Evolutionary conservation across 2,888 invertebrate genomes (phyloP), one percentile per base, ranked within the genome.

Genomic region (Panopea generosa): DNA sequence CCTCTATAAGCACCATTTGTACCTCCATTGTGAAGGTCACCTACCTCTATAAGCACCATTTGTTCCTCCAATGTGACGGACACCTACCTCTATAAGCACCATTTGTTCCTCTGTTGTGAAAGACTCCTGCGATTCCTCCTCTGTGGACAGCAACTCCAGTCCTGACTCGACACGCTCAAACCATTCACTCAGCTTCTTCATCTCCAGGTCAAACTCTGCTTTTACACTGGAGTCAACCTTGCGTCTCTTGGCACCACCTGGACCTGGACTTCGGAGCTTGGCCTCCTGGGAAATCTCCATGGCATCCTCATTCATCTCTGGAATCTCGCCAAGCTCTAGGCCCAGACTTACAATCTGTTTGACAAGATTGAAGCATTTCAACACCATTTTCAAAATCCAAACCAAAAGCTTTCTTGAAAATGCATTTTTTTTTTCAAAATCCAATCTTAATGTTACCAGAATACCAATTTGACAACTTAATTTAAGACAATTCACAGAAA

Each of bases 71-170:
- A n/a, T n/a, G n/a, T n/a, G n/a, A n/a, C n/a, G n/a, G n/a, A n/a
- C n/a, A n/a, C n/a, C n/a, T 69, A 91, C 91, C 89, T 91, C 87
- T 27, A 92, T 82, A 0, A 92, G 83, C 22, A 92, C 92, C 22
- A 89, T 59, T 78, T 92, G 94, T 80, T 94, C 94, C 76, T 94
- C 94, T 11, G 94, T 92, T 7, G 94, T 93, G 70, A 94, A 93
- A 72, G 94, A 94, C 56, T 94, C 94, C 57, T 94, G 81, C 93
- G 94, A 71, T 2, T 72, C 71, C 18, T 87, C 83, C 57, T 90
- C 90, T 1, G 85, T 83, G 9, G 88, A 87, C 22, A 91, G 84
- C 38, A 92, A 82, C 56, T 90, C 90, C 22, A 92, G 82, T 1
- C 89, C 90, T 20, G 91, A 85, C 77, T 91, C 91, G 1, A 90